phyloP scores from a whole-genome alignment of 2,888 invertebrate genomes.

The Mechanitis messenoides region DNA sequence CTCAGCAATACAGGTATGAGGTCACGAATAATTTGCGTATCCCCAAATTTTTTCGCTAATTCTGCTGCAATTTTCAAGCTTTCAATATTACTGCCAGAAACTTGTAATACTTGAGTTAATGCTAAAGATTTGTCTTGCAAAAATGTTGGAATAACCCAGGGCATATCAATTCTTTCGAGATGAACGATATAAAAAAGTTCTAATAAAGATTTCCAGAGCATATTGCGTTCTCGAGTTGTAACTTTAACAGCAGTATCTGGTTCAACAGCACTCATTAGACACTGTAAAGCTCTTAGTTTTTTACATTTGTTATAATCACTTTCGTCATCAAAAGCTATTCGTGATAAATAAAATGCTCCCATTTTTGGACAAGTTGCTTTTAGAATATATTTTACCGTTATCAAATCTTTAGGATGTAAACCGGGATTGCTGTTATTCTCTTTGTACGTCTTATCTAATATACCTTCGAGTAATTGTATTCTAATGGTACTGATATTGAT shows the following conservation, averaged over 20 bases:
- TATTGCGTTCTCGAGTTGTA: constrained; percentile 57
- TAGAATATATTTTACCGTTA: constrained; percentile 69
- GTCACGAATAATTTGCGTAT: constrained; percentile 44
- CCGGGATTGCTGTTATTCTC: constrained; percentile 44
- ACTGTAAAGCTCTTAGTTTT: constrained; percentile 69
- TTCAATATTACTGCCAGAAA: constrained; percentile 50
- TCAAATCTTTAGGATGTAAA: constrained; percentile 55
- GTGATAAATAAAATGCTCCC: constrained; percentile 69
- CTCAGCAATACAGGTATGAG: constrained; percentile 54
- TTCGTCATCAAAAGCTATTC: constrained; percentile 69
- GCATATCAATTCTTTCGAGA: constrained; percentile 66
- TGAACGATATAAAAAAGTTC: constrained; percentile 61
- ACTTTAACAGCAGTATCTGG: constrained; percentile 67
- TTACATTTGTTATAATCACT: constrained; percentile 66
- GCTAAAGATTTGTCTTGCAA: constrained; percentile 60
- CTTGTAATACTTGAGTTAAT: constrained; percentile 58
- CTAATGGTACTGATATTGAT: constrained; percentile 67
- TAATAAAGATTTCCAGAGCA: constrained; percentile 62
- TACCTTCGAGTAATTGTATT: constrained; percentile 68
- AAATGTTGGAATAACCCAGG: constrained; percentile 66
- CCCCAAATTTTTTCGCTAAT: constrained; percentile 54
- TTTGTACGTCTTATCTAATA: constrained; percentile 52
- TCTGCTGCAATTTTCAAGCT: constrained; percentile 56
- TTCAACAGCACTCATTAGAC: constrained; percentile 67
- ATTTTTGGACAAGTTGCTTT: constrained; percentile 72